Evolutionary conservation across 2,888 invertebrate genomes (phyloP), one percentile per base, ranked within the genome.

Genomic region (Drosophila gaucha): DNA sequence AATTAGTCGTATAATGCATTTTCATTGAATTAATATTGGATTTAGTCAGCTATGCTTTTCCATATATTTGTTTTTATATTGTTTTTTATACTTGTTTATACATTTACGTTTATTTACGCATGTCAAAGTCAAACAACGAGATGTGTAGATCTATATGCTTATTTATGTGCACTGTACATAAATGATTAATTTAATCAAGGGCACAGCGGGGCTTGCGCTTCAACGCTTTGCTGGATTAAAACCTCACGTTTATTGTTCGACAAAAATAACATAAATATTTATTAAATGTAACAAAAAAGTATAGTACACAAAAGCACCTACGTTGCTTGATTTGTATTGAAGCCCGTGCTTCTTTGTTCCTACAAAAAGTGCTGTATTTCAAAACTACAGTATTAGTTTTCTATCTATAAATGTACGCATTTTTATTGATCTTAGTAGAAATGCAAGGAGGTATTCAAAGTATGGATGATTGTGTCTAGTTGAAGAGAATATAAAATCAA

Each of bases 141-240:
- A 57, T 39, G 47, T n/a, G 16, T n/a, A 41, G 22, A 51, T n/a
- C 35, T 18, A n/a, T 26, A 18, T 28, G 24, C 35, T 36, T 28
- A 36, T 49, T 26, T 28, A 20, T 50, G 20, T 18, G n/a, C n/a
- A 36, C 16, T 38, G 22, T 9, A 14, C 9, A 46, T 64, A 62
- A 78, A 67, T 80, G 80, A 80, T 86, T 80, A 80, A 86, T 82
- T 78, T 86, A 86, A 83, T 78, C 70, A 79, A 64, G 60, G 58
- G 55, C 49, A 39, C 12, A 38, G 12, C 65, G 60, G 64, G 50
- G 28, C 39, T 67, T 66, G 39, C 60, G 75, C 73, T 62, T 56
- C 67, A 65, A 83, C 66, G 83, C 72, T 62, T 74, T 63, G 52
- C 36, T 44, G 72, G 75, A 77, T 85, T 85, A 75, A 85, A 74